A percentile compares a stretch with the other conserved stretches of the same genome.
Evolutionary conservation across 1,140 invertebrate species (phyloP).

Genomic region (Atta cephalotes): DNA sequence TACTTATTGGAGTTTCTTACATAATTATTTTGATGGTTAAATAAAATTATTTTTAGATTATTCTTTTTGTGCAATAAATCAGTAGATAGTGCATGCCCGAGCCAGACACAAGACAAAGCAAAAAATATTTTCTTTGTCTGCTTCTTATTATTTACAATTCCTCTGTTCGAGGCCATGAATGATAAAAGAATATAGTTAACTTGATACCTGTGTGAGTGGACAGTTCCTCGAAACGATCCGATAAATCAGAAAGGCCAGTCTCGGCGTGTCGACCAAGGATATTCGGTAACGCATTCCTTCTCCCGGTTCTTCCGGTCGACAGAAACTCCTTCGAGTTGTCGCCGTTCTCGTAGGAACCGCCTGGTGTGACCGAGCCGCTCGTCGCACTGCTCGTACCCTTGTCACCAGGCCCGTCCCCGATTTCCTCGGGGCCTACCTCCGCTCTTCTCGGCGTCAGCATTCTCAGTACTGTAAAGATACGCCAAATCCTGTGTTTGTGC

Average conservation of each 20-base stretch:
- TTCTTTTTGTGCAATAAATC: too few relatives aligned
- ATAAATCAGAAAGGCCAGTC: conserved; percentile 90
- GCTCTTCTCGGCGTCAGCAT: conserved; percentile 82
- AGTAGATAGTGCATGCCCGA: too few relatives aligned
- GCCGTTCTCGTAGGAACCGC: conserved; percentile 76
- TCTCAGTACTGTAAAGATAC: conserved; percentile 77
- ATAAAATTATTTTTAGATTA: too few relatives aligned
- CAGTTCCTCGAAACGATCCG: conserved; percentile 89
- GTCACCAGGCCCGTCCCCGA: conserved; percentile 73
- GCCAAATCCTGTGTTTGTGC: neutral
- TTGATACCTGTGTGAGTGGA: conserved; percentile 84
- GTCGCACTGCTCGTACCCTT: conserved; percentile 14
- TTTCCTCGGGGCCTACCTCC: conserved; percentile 82
- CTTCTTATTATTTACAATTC: conserved; percentile 7
- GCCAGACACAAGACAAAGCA: neutral
- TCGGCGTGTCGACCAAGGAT: conserved; percentile 89
- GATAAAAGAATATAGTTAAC: neutral
- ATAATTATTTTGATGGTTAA: too few relatives aligned
- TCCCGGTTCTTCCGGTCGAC: conserved; percentile 91
- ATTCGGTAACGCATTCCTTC: conserved; percentile 93
- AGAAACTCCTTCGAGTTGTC: conserved; percentile 89
- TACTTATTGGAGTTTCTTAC: too few relatives aligned
- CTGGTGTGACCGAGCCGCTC: conserved; percentile 78
- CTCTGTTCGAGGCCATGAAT: neutral
- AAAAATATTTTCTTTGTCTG: neutral